These are phyloP conservation scores for Calephelis perditalis DNA, from an alignment of 2,888 invertebrate genomes.

Conservation along the genomic window DNA sequence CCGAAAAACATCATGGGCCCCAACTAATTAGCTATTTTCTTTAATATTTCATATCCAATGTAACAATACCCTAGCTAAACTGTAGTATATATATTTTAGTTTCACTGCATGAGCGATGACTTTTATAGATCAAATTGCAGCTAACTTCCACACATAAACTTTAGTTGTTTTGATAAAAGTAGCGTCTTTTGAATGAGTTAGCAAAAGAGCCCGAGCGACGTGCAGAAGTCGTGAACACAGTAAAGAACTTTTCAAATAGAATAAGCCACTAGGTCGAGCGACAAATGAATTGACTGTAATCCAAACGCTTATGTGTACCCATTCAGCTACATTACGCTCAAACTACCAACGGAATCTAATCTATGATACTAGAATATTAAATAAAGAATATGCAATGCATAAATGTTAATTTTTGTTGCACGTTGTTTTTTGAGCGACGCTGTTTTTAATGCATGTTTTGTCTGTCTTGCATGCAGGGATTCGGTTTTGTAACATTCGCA, in stretches of 20 bases:
- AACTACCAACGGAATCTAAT: constrained; percentile 74
- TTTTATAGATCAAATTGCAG: constrained; percentile 72
- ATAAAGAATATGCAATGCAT: constrained; percentile 78
- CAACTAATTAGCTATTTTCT: constrained; percentile 2
- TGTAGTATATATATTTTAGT: constrained; percentile 39
- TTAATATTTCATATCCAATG: constrained; percentile 9
- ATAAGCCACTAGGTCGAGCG: constrained; percentile 66
- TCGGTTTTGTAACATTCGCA: constrained; percentile 99
- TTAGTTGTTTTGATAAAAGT: constrained; percentile 53
- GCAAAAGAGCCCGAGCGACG: constrained; percentile 44
- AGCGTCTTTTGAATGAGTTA: constrained; percentile 54
- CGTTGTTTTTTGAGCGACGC: constrained; percentile 88
- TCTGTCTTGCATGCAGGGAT: constrained; percentile 99
- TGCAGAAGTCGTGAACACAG: constrained; percentile 38
- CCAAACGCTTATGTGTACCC: constrained; percentile 77
- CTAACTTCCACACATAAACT: constrained; percentile 62
- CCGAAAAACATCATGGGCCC: not conserved
- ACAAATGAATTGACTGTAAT: constrained; percentile 64
- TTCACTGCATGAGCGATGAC: constrained; percentile 66
- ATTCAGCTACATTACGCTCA: constrained; percentile 77
- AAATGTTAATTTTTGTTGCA: constrained; percentile 85
- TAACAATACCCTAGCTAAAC: constrained; percentile 6
- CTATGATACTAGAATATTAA: constrained; percentile 68
- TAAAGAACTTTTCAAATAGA: constrained; percentile 58
- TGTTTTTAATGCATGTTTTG: constrained; percentile 95